Conservation (phyloP, 2,888 invertebrate species). For the Temnothorax unifasciatus region DNA sequence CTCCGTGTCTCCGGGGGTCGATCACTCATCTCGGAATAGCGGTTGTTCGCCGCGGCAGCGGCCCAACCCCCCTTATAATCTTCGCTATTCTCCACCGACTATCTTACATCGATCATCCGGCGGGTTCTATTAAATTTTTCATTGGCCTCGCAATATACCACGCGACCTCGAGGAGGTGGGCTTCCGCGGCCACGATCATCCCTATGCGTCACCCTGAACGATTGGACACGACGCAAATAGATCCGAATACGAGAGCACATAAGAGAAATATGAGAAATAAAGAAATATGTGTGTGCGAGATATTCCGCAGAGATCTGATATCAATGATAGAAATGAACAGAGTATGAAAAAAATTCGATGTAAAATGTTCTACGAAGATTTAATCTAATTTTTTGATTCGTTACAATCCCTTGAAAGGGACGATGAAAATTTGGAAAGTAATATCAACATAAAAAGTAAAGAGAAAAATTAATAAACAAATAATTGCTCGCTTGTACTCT, state of each 20-base stretch:
- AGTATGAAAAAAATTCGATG: neutral
- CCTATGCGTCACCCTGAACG: conserved; percentile 44
- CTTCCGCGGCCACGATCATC: conserved; percentile 29
- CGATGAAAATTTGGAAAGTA: neutral
- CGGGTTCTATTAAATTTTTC: conserved; percentile 81
- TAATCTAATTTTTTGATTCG: neutral
- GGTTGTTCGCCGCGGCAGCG: conserved; percentile 73
- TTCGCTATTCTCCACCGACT: conserved; percentile 81
- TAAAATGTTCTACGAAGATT: neutral
- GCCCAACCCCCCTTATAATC: conserved; percentile 80
- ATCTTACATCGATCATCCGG: conserved; percentile 84
- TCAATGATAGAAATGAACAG: neutral
- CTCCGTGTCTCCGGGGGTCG: conserved; percentile 82
- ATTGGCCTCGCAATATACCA: conserved; percentile 46
- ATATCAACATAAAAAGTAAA: neutral
- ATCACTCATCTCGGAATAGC: conserved; percentile 83
- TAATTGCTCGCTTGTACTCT: neutral
- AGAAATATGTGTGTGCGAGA: conserved; percentile 10
- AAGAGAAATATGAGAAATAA: neutral
- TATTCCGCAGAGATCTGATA: neutral
- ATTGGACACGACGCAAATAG: conserved; percentile 46
- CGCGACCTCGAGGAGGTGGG: conserved; percentile 40
- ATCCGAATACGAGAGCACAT: conserved; percentile 30
- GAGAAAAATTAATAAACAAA: neutral
- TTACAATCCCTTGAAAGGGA: neutral